Conservation (phyloP, 37 sponge, comb jelly and placozoan species). For the Tethya wilhelma region DNA sequence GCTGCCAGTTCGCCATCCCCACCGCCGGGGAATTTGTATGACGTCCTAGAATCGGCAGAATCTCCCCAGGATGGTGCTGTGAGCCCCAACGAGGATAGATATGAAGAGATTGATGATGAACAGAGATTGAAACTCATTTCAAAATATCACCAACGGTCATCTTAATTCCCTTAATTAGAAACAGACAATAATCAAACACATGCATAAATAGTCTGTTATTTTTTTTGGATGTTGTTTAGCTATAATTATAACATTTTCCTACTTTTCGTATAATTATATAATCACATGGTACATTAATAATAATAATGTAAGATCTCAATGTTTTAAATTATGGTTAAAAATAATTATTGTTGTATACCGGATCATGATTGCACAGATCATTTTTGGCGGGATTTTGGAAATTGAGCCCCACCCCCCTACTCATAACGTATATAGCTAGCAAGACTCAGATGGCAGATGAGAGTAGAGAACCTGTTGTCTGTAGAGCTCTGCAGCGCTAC, state of each 20-base stretch:
- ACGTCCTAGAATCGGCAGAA: neutral
- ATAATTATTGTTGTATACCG: neutral
- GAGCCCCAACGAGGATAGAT: neutral
- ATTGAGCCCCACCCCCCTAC: neutral
- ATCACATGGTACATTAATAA: too few relatives aligned
- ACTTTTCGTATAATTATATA: too few relatives aligned
- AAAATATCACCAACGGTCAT: neutral
- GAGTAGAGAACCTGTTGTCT: neutral
- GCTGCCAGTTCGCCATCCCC: too few relatives aligned
- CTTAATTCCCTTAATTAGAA: too few relatives aligned
- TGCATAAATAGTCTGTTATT: neutral
- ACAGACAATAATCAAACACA: neutral
- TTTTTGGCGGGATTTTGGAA: neutral
- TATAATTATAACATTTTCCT: neutral
- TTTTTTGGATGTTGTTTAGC: neutral
- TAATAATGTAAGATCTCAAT: too few relatives aligned
- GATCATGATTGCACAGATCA: neutral
- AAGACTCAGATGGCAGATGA: too few relatives aligned
- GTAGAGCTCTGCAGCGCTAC: neutral
- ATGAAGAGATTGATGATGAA: slow-evolving; percentile 22
- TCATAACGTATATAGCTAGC: neutral
- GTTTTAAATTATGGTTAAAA: too few relatives aligned
- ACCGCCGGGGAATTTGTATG: neutral
- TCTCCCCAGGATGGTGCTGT: neutral
- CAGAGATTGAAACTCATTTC: neutral